Evolutionary conservation across 2,797 vertebrate species (phyloP).

Genomic region (Balearica regulorum): DNA sequence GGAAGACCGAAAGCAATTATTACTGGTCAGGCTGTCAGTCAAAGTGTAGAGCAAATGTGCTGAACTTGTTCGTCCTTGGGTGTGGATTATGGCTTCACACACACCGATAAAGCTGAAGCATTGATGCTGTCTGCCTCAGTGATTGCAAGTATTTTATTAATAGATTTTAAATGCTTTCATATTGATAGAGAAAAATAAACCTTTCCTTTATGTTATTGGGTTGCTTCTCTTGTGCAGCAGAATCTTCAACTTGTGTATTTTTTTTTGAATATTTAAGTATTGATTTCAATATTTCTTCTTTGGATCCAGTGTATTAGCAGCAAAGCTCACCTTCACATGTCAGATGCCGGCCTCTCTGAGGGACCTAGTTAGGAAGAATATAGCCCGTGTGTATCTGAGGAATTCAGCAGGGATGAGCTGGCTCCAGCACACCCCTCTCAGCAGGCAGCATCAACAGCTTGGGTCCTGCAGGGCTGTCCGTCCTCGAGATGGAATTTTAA

Average conservation of each 20-base stretch:
- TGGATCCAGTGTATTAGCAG: not conserved
- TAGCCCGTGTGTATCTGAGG: not conserved
- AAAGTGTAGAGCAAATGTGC: not conserved
- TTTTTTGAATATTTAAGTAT: not conserved
- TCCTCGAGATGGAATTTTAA: not conserved
- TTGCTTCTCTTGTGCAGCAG: not conserved
- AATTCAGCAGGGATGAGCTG: not conserved
- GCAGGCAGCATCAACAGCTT: not conserved
- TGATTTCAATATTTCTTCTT: not conserved
- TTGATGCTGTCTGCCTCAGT: not conserved
- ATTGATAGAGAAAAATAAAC: not conserved
- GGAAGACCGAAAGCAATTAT: not conserved
- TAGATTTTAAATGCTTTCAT: not conserved
- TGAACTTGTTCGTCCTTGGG: not conserved
- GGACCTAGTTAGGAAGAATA: not conserved
- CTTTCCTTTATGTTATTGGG: rapidly evolving
- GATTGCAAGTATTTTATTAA: not conserved
- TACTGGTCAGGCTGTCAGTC: not conserved
- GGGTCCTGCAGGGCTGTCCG: not conserved
- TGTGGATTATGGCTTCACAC: not conserved
- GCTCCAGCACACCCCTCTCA: not conserved
- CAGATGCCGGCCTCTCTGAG: not conserved
- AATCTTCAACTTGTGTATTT: not conserved
- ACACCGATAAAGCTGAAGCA: rapidly evolving
- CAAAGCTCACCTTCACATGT: not conserved